Percentiles rank a stretch among this genome's conserved stretches.
These are phyloP conservation scores for Maniola hyperantus DNA, from an alignment of 2,888 invertebrate species.

Conservation along the genomic window DNA sequence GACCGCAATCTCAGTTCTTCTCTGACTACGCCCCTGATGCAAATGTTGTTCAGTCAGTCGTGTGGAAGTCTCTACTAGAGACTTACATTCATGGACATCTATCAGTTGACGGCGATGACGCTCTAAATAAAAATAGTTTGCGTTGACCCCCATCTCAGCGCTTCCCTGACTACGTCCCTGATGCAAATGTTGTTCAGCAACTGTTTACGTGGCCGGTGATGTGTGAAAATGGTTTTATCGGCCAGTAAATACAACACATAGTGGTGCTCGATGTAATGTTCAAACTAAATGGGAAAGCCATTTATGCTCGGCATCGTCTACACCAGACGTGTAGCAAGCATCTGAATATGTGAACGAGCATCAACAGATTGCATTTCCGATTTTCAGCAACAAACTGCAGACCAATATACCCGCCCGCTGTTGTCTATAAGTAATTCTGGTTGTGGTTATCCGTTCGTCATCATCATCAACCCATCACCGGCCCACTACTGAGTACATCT, in stretches of 20 bases:
- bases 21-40: slow-evolving; percentile 9
- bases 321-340: neutral
- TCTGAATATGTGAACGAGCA: too few species aligned
- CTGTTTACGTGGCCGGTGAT: slow-evolving; percentile 35
- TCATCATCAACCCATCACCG: too few species aligned
- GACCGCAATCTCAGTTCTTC: neutral
- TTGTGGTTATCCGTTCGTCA: too few species aligned
- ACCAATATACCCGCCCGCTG: too few species aligned
- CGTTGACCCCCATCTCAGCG: slow-evolving; percentile 1
- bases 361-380: too few species aligned
- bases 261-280: slow-evolving; percentile 3
- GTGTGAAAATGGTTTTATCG: slow-evolving; percentile 31
- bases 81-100: too few species aligned
- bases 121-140: too few species aligned
- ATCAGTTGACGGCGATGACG: too few species aligned
- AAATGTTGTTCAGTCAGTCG: slow-evolving; percentile 35
- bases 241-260: slow-evolving; percentile 21
- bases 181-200: slow-evolving; percentile 33
- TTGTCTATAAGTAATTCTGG: too few species aligned
- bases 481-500: too few species aligned
- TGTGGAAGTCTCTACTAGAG: too few species aligned
- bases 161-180: slow-evolving; percentile 1
- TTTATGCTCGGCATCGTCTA: neutral
- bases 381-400: too few species aligned
- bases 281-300: slow-evolving; percentile 1